Base-by-base conservation (phyloP, 2,797 vertebrate species). In the Pitangus sulphuratus region DNA sequence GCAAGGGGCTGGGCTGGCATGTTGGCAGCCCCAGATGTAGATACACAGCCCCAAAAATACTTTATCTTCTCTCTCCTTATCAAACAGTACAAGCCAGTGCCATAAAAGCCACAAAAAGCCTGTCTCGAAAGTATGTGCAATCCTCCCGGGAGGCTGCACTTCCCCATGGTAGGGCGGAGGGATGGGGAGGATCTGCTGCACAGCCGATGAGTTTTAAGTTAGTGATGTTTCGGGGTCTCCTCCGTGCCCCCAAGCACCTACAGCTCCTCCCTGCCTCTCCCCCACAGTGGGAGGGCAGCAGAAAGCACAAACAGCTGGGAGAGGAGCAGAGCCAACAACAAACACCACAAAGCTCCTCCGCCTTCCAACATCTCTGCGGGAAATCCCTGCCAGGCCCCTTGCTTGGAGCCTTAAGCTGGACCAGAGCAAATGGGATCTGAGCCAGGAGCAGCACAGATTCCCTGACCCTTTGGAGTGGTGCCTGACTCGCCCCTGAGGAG, bases 61-160 rank as follows among this genome's bases (percentile, higher is more conserved):
- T 40, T 89, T 31, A 33, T 71, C 78, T 39, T 54, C 71, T 71
- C 37, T n/a, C 42, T 39, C 30, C 44, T 48, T 50, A 69, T 47
- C 88, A 54, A 90, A 64, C 3, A 3, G 58, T 6, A 40, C 47
- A 18, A 71, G 58, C 10, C 3, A 2, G 47, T 39, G 51, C 81
- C 45, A 10, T 45, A 77, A 88, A 79, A 74, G 31, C 30, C 71
- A 21, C n/a, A 12, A 0, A 0, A 57, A 74, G 22, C 39, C 47
- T 7, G 6, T 7, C 28, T 62, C 40, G 7, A n/a, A 56, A 48
- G 65, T 8, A 50, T 0, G 0, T 31, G 66, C 8, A 37, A 11
- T 40, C 21, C 30, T 82, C 62, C 31, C 1, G 0, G 3, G 37
- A 82, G 39, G 70, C 57, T 37, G 66, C 48, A 5, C 25, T 60